Percentiles rank a stretch among this genome's conserved stretches.
These are phyloP conservation scores for Bergia sp. DNA, from an alignment of 92 coral and sea anemone species.

Conservation along the genomic window DNA sequence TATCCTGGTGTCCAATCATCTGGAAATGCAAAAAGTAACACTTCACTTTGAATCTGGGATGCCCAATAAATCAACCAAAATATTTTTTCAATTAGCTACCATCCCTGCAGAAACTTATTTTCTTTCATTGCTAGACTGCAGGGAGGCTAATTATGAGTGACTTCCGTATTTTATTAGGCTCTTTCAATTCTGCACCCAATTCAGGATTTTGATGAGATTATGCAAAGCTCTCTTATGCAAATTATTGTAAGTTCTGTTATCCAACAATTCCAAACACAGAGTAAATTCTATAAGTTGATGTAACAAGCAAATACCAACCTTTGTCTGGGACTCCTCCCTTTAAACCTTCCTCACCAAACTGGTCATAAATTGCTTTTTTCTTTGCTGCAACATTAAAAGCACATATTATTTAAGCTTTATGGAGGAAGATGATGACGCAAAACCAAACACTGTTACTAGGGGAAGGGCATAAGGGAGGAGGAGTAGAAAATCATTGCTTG, in stretches of 20 bases:
- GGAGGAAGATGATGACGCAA: no score
- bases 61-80: neutral
- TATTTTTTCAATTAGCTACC: no score
- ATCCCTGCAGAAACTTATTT: no score
- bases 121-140: no score
- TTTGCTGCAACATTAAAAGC: slow-evolving; percentile 63
- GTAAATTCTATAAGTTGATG: neutral
- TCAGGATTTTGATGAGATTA: no score
- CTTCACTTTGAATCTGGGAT: neutral
- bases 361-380: slow-evolving; percentile 90
- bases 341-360: slow-evolving; percentile 98
- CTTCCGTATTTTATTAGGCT: no score
- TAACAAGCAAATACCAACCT: slow-evolving; percentile 54
- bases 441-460: neutral
- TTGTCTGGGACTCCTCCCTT: slow-evolving; percentile 96
- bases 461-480: no score
- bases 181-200: no score
- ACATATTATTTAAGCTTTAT: no score
- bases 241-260: neutral
- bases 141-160: no score
- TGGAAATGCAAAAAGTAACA: slow-evolving; percentile 12
- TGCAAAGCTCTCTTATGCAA: no score
- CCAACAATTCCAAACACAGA: neutral
- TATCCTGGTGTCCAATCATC: slow-evolving; percentile 97
- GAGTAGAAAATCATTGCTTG: no score